Base-by-base conservation (phyloP, 2,113 vertebrate species). In the Sander lucioperca region DNA sequence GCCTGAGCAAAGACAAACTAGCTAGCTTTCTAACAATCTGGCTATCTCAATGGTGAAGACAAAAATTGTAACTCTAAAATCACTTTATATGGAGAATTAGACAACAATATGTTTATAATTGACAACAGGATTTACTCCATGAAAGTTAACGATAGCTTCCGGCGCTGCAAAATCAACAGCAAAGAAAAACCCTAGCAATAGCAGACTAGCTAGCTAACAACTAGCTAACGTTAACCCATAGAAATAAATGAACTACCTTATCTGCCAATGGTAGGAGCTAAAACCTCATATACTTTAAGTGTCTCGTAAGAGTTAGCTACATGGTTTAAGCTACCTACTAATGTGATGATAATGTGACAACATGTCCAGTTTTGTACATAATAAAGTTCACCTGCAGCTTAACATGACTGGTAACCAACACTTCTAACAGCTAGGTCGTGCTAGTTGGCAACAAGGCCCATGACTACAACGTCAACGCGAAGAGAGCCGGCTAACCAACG, bases 391-490 rank as follows among this genome's bases (percentile, higher is more conserved):
- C 50, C 27, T 48, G 71, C 56, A 69, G 21, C 50, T 16, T 63
- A 74, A 74, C 25, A 56, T 36, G 43, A 59, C 79, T 61, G 68
- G 19, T 48, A 86, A 27, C 50, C 19, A 56, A 86, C 74, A 56
- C 36, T 79, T 67, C 74, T 80, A 76, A 71, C 61, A 74, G 74
- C 80, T 45, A 45, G 36, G 43, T 77, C 57, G 87, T 59, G 87
- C 84, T 76, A 82, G 62, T 58, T 85, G 58, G 74, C 76, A 69
- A 86, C 84, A 87, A 92, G 92, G 92, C 91, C 93, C 71, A 36
- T 63, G 88, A 81, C 74, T 81, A 36, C 21, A 23, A 14, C 67
- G 68, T 25, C 74, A 67, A 27, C 36, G 56, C 68, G n/a, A 57
- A 74, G 9, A 73, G 12, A 74, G 65, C 59, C 18, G 23, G 30